A percentile compares a stretch with the other conserved stretches of the same genome.
Conservation (phyloP, 2,888 invertebrate species). For the Drosophila vallismaia region DNA sequence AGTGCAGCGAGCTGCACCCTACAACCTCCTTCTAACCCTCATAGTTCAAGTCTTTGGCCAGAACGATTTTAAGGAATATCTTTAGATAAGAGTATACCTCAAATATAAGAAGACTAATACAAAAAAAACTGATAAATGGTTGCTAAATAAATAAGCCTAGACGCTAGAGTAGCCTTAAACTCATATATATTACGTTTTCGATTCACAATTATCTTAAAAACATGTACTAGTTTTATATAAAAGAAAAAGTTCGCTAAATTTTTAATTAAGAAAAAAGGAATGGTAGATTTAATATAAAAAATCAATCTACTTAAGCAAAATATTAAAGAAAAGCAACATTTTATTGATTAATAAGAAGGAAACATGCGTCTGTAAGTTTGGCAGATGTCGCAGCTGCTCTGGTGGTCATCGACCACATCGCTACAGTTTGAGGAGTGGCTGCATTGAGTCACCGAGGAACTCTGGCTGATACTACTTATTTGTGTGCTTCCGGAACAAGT, state of each 20-base stretch:
- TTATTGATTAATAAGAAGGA: conserved; percentile 21
- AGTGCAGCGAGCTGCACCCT: conserved; percentile 76
- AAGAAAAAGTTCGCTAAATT: neutral
- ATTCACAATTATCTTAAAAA: neutral
- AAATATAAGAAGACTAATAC: neutral
- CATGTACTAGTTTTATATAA: too few relatives aligned
- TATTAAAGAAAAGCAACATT: neutral
- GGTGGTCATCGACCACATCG: conserved; percentile 59
- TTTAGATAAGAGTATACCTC: conserved; percentile 51
- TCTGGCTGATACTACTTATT: conserved; percentile 56
- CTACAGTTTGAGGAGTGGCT: conserved; percentile 32
- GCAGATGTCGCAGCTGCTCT: conserved; percentile 73
- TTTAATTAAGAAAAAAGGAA: neutral
- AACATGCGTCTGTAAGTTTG: conserved; percentile 73
- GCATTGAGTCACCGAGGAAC: conserved; percentile 53
- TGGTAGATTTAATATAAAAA: neutral
- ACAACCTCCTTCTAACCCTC: conserved; percentile 82
- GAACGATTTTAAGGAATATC: conserved; percentile 80
- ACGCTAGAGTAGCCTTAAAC: neutral
- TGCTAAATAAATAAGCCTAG: neutral
- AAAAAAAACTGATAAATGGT: neutral
- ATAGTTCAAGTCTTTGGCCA: conserved; percentile 82
- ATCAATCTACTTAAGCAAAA: too few relatives aligned
- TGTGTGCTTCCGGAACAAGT: conserved; percentile 67
- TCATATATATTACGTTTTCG: neutral